Percentiles rank a stretch among this genome's conserved stretches.
Evolutionary conservation across 2,888 invertebrate genomes (phyloP).

Genomic region (Himalopsyche tibetana): DNA sequence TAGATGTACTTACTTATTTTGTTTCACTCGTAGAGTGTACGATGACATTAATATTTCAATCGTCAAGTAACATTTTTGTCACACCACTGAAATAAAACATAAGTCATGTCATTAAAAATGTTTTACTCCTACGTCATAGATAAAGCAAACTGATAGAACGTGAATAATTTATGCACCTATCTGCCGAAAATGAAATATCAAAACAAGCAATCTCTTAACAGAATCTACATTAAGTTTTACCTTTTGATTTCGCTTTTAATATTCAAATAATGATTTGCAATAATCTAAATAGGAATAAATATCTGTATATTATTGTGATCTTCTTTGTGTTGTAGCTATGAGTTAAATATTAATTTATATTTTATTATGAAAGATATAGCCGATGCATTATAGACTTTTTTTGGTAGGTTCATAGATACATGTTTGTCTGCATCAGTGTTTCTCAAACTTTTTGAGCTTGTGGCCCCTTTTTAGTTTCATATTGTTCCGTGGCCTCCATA

Average conservation of each 20-base stretch:
- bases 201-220: not conserved
- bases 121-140: constrained; percentile 6
- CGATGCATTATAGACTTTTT: too few species aligned
- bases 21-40: too few species aligned
- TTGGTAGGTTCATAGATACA: too few species aligned
- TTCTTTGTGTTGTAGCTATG: not conserved
- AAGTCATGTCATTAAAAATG: not conserved
- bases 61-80: not conserved
- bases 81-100: constrained; percentile 5
- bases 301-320: not conserved
- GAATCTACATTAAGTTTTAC: not conserved
- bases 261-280: not conserved
- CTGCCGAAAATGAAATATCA: not conserved
- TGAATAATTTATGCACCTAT: not conserved
- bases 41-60: too few species aligned
- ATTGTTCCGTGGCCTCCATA: too few species aligned
- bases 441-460: too few species aligned
- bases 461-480: too few species aligned
- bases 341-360: not conserved
- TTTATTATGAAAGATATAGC: not conserved
- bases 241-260: not conserved
- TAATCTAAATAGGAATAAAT: not conserved
- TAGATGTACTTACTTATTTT: too few species aligned
- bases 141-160: not conserved
- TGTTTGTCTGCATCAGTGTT: too few species aligned